A percentile compares a stretch with the other conserved stretches of the same genome.
Evolutionary conservation across 1,140 invertebrate species (phyloP).

Genomic region (Arctopsyche grandis): DNA sequence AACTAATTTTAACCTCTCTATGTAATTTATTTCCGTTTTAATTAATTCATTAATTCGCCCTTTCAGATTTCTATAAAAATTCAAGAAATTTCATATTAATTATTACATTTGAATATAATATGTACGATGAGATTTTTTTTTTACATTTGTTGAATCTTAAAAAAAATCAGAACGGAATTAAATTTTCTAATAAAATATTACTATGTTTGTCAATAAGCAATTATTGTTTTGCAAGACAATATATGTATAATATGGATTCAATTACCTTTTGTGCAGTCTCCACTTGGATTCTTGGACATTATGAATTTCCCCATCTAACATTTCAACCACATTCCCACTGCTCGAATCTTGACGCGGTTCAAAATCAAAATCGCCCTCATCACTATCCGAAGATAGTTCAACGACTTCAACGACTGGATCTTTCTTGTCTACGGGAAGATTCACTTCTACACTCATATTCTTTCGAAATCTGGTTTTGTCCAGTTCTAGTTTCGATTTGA

Average conservation of each 20-base stretch:
- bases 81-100: not conserved
- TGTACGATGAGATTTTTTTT: too few relatives aligned
- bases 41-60: slow-evolving; percentile 64
- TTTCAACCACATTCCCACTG: not conserved
- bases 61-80: slow-evolving; percentile 60
- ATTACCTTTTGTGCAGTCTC: slow-evolving; percentile 4
- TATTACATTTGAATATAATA: not conserved
- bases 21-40: slow-evolving; percentile 64
- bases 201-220: too few relatives aligned
- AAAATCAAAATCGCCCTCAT: slow-evolving; percentile 4
- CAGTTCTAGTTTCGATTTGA: not conserved
- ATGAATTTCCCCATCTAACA: not conserved
- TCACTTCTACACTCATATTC: not conserved
- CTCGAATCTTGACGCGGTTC: not conserved
- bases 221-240: too few relatives aligned
- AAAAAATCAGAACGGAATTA: not conserved
- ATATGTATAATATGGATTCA: not conserved
- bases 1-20: slow-evolving; percentile 61
- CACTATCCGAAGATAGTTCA: not conserved
- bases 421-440: not conserved
- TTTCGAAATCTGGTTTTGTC: not conserved
- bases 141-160: not conserved
- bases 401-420: not conserved
- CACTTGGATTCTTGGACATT: not conserved
- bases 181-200: not conserved